phyloP scores from a whole-genome alignment of 2,888 invertebrate genomes.

The Lasioglossum pauxillum region DNA sequence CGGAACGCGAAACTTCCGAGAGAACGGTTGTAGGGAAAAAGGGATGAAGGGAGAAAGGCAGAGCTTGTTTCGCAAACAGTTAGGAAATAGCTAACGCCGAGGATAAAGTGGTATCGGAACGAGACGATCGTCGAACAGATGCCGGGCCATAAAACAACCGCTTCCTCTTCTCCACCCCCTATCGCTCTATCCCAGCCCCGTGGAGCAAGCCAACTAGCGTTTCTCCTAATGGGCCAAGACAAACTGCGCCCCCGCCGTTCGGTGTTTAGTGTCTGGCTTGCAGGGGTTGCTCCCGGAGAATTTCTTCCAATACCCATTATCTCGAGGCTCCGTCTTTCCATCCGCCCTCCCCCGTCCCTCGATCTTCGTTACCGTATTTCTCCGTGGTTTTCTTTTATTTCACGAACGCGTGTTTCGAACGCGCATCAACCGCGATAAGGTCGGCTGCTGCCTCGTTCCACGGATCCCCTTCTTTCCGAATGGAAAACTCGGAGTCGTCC shows the following conservation, averaged over 20 bases:
- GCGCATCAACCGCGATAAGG: constrained; percentile 49
- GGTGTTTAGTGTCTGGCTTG: constrained; percentile 77
- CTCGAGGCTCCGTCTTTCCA: constrained; percentile 69
- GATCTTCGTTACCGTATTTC: constrained; percentile 49
- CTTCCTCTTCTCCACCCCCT: constrained; percentile 80
- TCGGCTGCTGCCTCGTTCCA: neutral
- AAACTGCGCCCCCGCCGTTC: constrained; percentile 82
- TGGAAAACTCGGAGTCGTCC: constrained; percentile 1
- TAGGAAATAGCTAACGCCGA: constrained; percentile 84
- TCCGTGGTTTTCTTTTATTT: constrained; percentile 51
- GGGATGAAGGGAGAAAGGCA: constrained; percentile 43
- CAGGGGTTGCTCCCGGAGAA: constrained; percentile 72
- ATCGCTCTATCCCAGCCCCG: constrained; percentile 74
- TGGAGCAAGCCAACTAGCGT: constrained; percentile 83
- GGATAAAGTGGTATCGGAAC: constrained; percentile 85
- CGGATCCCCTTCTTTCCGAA: neutral
- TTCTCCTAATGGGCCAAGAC: constrained; percentile 84
- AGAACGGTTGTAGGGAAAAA: constrained; percentile 51
- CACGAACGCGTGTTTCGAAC: constrained; percentile 40
- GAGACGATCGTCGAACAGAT: constrained; percentile 85
- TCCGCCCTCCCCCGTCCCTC: constrained; percentile 14
- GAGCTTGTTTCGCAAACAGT: constrained; percentile 84
- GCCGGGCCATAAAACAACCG: constrained; percentile 84
- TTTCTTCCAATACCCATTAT: constrained; percentile 77
- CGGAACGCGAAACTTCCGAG: constrained; percentile 58